Evolutionary conservation across 1,140 invertebrate species (phyloP), one percentile per base, ranked within the genome.

Genomic region (Drosophila virilis): DNA sequence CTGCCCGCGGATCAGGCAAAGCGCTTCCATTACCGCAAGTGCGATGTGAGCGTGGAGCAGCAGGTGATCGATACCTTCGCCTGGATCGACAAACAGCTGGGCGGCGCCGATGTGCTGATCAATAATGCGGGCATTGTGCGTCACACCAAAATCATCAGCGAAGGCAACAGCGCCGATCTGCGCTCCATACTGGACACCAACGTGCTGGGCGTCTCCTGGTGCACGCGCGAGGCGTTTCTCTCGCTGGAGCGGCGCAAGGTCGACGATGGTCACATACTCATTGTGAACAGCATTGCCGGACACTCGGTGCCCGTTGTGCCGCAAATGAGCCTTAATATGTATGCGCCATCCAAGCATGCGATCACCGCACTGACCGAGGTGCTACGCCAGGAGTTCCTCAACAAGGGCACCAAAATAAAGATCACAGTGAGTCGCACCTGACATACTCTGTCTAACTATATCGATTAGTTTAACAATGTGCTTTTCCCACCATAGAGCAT

Each of bases 91-190:
- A 86, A 93, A 6, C 93, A 93, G 0, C 92, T 95, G 37, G 95
- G 95, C 4, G 94, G 95, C 1, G 92, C 96, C 4, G 95, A 96
- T 82, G 93, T 97, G 1, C 92, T 96, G 43, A 92, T 97, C 7
- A 97, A 97, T 80, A 96, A 96, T 86, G 96, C 96, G 1, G 96
- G 95, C 1, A 84, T 95, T 1, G 77, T 92, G 0, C 84, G 84
- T 9, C 0, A 13, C 0, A 64, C 65, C 0, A 10, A 17, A 0
- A 50, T 91, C 32, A 43, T 50, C 0, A 35, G 8, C 0, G 48
- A 52, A 6, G 77, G 73, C 17, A 91, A 91, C 38, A 6, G 43
- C 2, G 51, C 52, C 1, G 81, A 74, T 35, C 8, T 91, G 51
- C 73, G 74, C 4, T 78, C 71, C 58, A 38, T 77, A 66, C 95